Evolutionary conservation across 92 coral and sea anemone species (phyloP).

Genomic region (Umimayanthus kanabou): DNA sequence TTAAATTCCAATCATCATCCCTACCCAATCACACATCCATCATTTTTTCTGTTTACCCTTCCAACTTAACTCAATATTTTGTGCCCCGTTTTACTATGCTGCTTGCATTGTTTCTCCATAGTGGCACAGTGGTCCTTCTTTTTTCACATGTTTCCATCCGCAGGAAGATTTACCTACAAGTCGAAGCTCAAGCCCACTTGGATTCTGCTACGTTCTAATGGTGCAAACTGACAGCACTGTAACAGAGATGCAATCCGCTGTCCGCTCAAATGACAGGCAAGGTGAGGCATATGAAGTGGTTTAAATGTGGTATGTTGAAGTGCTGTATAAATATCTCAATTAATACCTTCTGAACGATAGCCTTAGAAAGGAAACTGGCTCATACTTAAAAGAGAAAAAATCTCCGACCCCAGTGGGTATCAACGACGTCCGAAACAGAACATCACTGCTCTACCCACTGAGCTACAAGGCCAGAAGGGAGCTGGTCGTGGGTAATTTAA

Average conservation of each 20-base stretch:
- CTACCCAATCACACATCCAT: not conserved
- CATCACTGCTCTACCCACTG: no score
- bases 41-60: not conserved
- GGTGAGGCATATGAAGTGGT: not conserved
- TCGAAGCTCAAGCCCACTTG: not conserved
- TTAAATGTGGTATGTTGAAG: no score
- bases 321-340: no score
- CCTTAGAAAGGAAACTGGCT: no score
- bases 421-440: no score
- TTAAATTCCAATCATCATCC: not conserved
- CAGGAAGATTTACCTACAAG: not conserved
- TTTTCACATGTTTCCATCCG: not conserved
- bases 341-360: no score
- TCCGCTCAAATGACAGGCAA: not conserved
- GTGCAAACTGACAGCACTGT: conserved; percentile 5
- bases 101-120: no score
- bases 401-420: no score
- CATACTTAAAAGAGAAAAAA: no score
- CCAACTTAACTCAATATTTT: not conserved
- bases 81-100: not conserved
- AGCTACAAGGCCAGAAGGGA: no score
- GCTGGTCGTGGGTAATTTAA: no score
- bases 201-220: not conserved
- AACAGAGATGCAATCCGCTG: not conserved
- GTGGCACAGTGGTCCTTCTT: not conserved